Conservation (phyloP, 2,888 invertebrate genomes). For the Acronicta alni region DNA sequence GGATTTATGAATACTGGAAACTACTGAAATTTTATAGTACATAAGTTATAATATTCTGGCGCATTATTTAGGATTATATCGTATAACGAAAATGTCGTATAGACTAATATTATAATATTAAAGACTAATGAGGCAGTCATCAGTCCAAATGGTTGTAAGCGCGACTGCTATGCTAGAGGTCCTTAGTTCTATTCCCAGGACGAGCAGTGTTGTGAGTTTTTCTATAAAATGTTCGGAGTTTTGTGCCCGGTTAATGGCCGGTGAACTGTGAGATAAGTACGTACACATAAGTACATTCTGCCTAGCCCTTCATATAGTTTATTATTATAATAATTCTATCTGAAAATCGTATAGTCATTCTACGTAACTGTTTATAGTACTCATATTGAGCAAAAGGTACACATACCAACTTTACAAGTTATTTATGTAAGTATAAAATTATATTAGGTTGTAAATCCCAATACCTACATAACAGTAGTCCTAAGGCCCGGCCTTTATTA, state of each 20-base stretch:
- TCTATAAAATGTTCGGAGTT: too few relatives aligned
- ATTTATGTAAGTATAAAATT: constrained; percentile 29
- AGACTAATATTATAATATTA: too few relatives aligned
- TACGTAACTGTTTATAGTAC: background rate
- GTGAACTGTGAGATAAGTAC: too few relatives aligned
- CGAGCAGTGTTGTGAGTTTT: too few relatives aligned
- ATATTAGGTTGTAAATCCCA: constrained; percentile 30
- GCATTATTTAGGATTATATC: background rate
- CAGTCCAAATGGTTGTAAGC: too few relatives aligned
- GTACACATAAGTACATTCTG: too few relatives aligned
- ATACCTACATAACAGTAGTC: background rate
- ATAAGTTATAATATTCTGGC: background rate
- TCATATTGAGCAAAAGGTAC: background rate
- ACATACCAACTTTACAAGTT: constrained; percentile 2
- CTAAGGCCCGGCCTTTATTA: constrained; percentile 24
- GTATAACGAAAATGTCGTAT: too few relatives aligned
- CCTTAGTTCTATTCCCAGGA: too few relatives aligned
- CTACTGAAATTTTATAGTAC: background rate
- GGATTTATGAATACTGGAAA: background rate
- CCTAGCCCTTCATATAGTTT: too few relatives aligned
- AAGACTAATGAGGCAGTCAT: too few relatives aligned
- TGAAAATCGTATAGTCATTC: background rate
- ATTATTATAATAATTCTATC: background rate
- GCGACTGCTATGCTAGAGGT: too few relatives aligned
- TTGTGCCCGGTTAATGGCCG: too few relatives aligned